phyloP scores from a whole-genome alignment of 2,888 invertebrate genomes.

The Synergus itoensis region DNA sequence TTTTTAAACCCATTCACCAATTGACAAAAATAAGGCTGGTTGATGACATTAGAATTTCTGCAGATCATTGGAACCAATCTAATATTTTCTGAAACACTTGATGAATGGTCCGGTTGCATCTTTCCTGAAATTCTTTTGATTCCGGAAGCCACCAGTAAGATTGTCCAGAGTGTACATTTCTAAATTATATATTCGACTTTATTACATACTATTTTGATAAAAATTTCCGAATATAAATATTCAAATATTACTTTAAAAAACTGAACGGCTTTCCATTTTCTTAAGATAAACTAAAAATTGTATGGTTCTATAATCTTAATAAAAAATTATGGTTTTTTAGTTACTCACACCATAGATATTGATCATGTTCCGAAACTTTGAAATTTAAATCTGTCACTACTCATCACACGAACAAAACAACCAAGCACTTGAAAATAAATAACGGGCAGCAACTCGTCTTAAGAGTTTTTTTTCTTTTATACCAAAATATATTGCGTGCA shows the following conservation, averaged over 20 bases:
- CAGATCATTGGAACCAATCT: conserved; percentile 30
- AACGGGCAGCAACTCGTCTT: conserved; percentile 2
- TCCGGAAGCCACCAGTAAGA: conserved; percentile 11
- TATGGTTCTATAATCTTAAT: neutral
- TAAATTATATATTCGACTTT: neutral
- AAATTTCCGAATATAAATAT: neutral
- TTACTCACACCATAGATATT: conserved; percentile 15
- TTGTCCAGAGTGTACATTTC: conserved; percentile 6
- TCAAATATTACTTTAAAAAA: neutral
- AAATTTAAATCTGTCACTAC: neutral
- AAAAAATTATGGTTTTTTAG: neutral
- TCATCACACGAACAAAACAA: neutral
- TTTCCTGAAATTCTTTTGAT: conserved; percentile 5
- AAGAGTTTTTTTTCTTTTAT: conserved; percentile 14
- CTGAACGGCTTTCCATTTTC: neutral
- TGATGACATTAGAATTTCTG: neutral
- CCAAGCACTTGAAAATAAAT: conserved; percentile 3
- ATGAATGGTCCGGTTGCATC: neutral
- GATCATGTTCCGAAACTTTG: conserved; percentile 24
- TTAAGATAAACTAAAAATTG: neutral
- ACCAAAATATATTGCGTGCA: conserved; percentile 39
- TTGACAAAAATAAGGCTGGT: conserved; percentile 23
- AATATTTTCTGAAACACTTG: conserved; percentile 16
- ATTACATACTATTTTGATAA: neutral
- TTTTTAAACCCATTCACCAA: conserved; percentile 15